Percentiles rank a stretch among this genome's conserved stretches.
These are phyloP conservation scores for Meriones psammophilus DNA, from an alignment of 2,797 vertebrate species.

Conservation along the genomic window DNA sequence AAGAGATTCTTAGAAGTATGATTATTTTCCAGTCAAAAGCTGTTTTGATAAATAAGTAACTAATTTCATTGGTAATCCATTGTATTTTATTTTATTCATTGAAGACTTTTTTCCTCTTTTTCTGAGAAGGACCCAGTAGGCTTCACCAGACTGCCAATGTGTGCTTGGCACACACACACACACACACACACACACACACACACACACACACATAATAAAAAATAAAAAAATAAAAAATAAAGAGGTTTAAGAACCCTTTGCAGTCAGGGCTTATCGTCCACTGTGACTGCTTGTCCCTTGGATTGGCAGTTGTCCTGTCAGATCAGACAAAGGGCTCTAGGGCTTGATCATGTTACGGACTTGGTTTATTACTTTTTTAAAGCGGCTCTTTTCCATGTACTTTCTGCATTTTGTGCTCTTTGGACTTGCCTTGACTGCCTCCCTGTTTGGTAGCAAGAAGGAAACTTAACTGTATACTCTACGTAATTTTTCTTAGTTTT, in stretches of 20 bases:
- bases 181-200: too few relatives aligned
- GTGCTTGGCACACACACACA: neutral
- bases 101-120: neutral
- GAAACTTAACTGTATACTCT: slow-evolving; percentile 22
- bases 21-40: neutral
- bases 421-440: neutral
- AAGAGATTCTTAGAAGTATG: neutral
- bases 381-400: neutral
- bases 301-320: neutral
- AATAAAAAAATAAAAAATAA: neutral
- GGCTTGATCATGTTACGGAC: neutral
- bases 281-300: neutral
- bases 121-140: neutral
- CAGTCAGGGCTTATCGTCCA: neutral
- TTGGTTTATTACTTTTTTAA: slow-evolving; percentile 1
- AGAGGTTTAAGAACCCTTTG: neutral
- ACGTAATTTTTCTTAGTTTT: slow-evolving; percentile 35
- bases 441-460: neutral
- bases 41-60: slow-evolving; percentile 9
- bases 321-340: neutral
- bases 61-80: neutral
- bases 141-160: neutral
- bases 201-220: neutral
- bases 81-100: slow-evolving; percentile 33
- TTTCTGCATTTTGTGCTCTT: slow-evolving; percentile 23